Evolutionary conservation across 2,888 invertebrate genomes (phyloP), one percentile per base, ranked within the genome.

Genomic region (Caenorhabditis sp.): DNA sequence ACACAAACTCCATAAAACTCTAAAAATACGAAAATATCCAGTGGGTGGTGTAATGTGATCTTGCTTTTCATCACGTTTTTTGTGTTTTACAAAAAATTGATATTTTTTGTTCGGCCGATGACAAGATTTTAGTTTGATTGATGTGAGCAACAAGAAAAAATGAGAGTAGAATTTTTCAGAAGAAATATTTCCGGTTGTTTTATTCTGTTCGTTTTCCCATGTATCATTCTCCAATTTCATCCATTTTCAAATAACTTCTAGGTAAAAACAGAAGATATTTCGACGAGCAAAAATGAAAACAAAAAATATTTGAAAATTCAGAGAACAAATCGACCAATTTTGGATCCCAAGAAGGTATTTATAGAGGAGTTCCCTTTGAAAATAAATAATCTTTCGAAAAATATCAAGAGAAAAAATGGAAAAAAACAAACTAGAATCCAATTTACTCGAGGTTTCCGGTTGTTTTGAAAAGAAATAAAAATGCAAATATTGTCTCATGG

Each of bases 31-130:
- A 43, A 43, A 17, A 43, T 43, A 43, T 17, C 12, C 12, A 43
- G 43, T 43, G 43, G 43, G 43, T 43, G 43, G 43, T 43, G 43
- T 43, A 43, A 43, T 43, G 43, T 43, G 43, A 43, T 43, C 43
- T 43, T 43, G 12, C 17, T 43, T 43, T 43, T 43, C 43, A 17
- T 10, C 17, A 17, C 43, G 3, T 43, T 10, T 43, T 17, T 43
- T 43, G 43, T 43, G 14, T 43, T 43, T 43, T 43, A 31, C 31
- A 31, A 31, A 31, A 31, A 31, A 17, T 43, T 14, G 3, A 43
- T 17, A 12, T 43, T 43, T 43, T 43, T 43, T 43, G 5, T 43
- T 5, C 12, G 5, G 7, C 12, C 17, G 10, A 43, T 43, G 43
- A 43, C 43, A 43, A 43, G 43, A 43, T 43, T 43, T 43, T 14